Evolutionary conservation across 1,140 invertebrate species (phyloP).

Genomic region (Venustaconcha ellipsiformis): DNA sequence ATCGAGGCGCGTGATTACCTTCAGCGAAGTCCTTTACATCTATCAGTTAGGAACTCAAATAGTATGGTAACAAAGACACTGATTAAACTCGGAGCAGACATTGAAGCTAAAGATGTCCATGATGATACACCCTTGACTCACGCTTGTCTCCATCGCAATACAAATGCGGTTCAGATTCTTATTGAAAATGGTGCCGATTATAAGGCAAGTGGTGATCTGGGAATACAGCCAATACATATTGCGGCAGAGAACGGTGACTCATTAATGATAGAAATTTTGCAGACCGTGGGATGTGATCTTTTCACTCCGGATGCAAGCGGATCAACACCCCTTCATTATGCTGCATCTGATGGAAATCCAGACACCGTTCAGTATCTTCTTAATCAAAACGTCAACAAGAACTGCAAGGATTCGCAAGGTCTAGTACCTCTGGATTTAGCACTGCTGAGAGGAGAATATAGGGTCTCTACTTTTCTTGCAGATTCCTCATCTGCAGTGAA

Average conservation of each 20-base stretch:
- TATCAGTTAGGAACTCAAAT: conserved; percentile 1
- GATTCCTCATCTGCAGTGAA: background rate
- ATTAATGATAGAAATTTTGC: background rate
- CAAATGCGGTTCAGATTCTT: background rate
- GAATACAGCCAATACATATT: conserved; percentile 11
- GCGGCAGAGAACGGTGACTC: conserved; percentile 14
- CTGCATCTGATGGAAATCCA: conserved; percentile 13
- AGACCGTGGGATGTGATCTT: background rate
- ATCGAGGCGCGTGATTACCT: conserved; percentile 11
- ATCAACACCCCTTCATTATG: conserved; percentile 16
- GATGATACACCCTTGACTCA: conserved; percentile 1
- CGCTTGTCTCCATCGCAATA: conserved; percentile 13
- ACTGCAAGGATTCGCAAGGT: background rate
- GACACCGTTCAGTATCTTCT: conserved; percentile 10
- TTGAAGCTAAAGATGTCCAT: conserved; percentile 8
- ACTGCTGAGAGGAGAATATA: conserved; percentile 2
- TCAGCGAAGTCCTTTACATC: conserved; percentile 4
- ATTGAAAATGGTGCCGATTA: conserved; percentile 7
- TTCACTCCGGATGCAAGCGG: background rate
- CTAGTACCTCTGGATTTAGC: conserved; percentile 8
- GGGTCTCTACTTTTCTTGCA: background rate
- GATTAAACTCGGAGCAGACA: conserved; percentile 2
- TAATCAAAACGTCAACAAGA: background rate
- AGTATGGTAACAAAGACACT: background rate
- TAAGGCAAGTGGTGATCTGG: background rate